Base-by-base conservation (phyloP, 2,113 vertebrate genomes). In the Podocnemis expansa region DNA sequence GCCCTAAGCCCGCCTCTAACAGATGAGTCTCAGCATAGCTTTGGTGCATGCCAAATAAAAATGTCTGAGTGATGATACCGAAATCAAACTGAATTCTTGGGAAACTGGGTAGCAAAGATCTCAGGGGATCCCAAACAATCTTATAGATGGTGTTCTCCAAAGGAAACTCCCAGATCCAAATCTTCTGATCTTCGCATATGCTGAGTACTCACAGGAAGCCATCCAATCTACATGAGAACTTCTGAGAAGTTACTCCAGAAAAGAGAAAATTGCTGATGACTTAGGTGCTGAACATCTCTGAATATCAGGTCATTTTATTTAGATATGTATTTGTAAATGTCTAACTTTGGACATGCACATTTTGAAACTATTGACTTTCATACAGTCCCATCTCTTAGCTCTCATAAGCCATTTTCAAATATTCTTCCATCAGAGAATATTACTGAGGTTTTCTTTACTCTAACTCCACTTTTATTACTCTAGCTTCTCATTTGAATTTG, bases 101-200 rank as follows among this genome's bases (percentile, higher is more conserved):
- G 34, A 73, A 24, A 73, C 21, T 38, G 29, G 6, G 45, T 63
- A 87, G 34, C n/a, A 5, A 1, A 24, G 70, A 91, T 88, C n/a
- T 80, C 29, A 82, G 84, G 17, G 93, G 34, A 5, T n/a, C 2
- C 51, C 14, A 51, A 22, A 73, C 38, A 43, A 22, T 38, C 70
- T 8, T 73, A 38, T 1, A 21, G 3, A 56, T 2, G 2, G 1
- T 2, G 19, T 2, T 80, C 7, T 38, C 21, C 63, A 5, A 58
- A 81, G 34, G 19, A 2, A 63, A 63, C 16, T 63, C 2, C 76
- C n/a, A 52, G 0, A 0, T 43, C 8, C 1, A 0, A 29, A 38
- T 41, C 43, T 58, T 70, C 49, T 78, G 8, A 38, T 52, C 52
- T 76, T 5, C 12, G 14, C 70, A 21, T 51, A 1, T 82, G 54